Base-by-base conservation (phyloP, 2,888 invertebrate genomes). In the Podabrus alpinus region DNA sequence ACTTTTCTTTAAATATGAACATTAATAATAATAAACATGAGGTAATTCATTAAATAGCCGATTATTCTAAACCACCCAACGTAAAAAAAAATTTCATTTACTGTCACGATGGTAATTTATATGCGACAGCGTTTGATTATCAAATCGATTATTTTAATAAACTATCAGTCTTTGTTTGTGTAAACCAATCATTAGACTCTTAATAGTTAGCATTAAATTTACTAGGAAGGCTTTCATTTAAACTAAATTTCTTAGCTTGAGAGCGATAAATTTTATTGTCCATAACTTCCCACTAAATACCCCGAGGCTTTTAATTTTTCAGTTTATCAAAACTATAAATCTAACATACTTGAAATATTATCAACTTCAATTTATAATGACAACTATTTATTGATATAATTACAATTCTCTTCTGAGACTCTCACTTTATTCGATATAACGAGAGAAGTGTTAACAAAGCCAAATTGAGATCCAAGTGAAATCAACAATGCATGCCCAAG, bases 161-260 rank as follows among this genome's bases (percentile, higher is more conserved):
- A 64, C 62, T 64, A 19, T 64, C 62, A 19, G 62, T 61, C 62
- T 64, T 64, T 64, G 62, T 64, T 64, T 64, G 45, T 45, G 45
- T 45, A 45, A 45, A 45, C 45, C 45, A 45, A 45, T 45, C n/a
- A 45, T 45, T 45, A 45, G n/a, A 45, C 13, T 45, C n/a, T 45
- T 45, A 45, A 45, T 45, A 45, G 45, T 45, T 45, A n/a, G 2
- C 45, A 45, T 45, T 45, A 45, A 45, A 45, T 45, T 45, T 45
- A 45, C 45, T 45, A 45, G n/a, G 45, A 45, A 45, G 45, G 45
- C 45, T 45, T 45, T 45, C 45, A n/a, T 45, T 45, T 45, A 45
- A 45, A 45, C 45, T 45, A 45, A 45, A 45, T 45, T 45, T 45
- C 45, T 45, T 45, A 9, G 45, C 45, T 2, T n/a, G 45, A 45